Evolutionary conservation across 2,888 invertebrate species (phyloP).

Genomic region (Leucoptera coffeella): DNA sequence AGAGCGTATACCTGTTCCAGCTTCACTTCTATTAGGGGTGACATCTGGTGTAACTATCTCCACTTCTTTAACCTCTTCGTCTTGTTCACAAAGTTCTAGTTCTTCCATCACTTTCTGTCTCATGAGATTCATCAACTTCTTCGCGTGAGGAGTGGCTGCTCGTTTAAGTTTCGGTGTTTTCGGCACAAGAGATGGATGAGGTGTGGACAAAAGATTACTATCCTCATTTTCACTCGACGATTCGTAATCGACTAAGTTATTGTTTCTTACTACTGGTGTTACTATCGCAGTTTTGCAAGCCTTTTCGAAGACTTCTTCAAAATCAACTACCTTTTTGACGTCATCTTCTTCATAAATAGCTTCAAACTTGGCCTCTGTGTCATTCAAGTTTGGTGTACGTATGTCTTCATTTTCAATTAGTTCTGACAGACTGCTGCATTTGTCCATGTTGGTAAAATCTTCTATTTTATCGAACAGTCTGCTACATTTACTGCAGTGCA

Average conservation of each 20-base stretch:
- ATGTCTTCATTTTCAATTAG: slow-evolving; percentile 13
- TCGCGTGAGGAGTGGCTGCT: slow-evolving; percentile 28
- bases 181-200: slow-evolving; percentile 15
- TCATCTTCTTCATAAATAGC: slow-evolving; percentile 23
- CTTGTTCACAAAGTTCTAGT: too few relatives aligned
- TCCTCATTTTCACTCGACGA: slow-evolving; percentile 18
- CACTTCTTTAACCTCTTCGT: slow-evolving; percentile 15
- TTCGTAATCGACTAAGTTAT: slow-evolving; percentile 33
- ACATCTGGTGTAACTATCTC: slow-evolving; percentile 1
- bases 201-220: slow-evolving; percentile 13
- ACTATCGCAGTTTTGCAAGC: slow-evolving; percentile 30
- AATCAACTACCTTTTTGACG: slow-evolving; percentile 7
- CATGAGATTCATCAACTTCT: slow-evolving; percentile 20
- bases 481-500: slow-evolving; percentile 32
- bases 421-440: slow-evolving; percentile 33
- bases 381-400: slow-evolving; percentile 10
- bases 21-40: not conserved
- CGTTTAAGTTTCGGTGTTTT: slow-evolving; percentile 27
- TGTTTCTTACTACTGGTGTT: slow-evolving; percentile 28
- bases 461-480: slow-evolving; percentile 28
- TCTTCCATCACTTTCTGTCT: slow-evolving; percentile 23
- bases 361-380: slow-evolving; percentile 28
- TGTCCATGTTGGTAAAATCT: slow-evolving; percentile 22
- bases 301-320: slow-evolving; percentile 19
- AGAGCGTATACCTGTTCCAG: not conserved